A percentile compares a stretch with the other conserved stretches of the same genome.
These are phyloP conservation scores for Hylomyscus alleni DNA, from an alignment of 2,797 vertebrate genomes.

Conservation along the genomic window DNA sequence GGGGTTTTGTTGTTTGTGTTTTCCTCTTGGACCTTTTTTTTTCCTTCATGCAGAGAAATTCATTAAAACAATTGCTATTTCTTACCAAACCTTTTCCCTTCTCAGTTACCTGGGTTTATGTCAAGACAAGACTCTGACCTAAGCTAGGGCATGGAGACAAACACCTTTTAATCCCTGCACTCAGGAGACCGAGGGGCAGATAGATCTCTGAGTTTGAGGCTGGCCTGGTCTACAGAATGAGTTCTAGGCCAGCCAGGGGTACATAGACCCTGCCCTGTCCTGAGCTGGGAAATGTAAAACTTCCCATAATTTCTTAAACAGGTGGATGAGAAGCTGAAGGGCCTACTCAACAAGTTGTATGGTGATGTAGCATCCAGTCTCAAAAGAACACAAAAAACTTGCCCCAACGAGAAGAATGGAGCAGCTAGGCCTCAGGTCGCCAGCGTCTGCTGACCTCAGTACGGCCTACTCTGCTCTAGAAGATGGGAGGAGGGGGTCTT, in stretches of 20 bases:
- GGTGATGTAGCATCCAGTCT: not conserved
- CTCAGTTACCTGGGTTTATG: not conserved
- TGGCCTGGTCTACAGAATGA: not conserved
- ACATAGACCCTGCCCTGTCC: not conserved
- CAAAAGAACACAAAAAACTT: not conserved
- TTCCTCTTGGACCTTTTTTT: not conserved
- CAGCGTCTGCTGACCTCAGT: not conserved
- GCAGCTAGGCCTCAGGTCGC: not conserved
- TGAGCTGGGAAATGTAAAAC: not conserved
- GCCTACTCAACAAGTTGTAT: not conserved
- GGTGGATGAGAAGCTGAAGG: not conserved
- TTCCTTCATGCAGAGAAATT: not conserved
- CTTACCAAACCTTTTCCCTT: not conserved
- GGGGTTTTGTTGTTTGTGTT: constrained; percentile 4
- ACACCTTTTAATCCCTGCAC: not conserved
- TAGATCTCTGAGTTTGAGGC: not conserved
- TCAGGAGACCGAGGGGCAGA: not conserved
- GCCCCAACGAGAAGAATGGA: not conserved
- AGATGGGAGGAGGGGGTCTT: not conserved
- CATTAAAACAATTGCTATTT: not conserved
- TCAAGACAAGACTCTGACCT: not conserved
- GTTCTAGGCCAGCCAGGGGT: not conserved
- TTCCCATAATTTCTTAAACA: not conserved
- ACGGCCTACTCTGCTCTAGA: not conserved
- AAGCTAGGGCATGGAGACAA: not conserved